Base-by-base conservation (phyloP, 2,113 vertebrate genomes). In the Charina bottae region DNA sequence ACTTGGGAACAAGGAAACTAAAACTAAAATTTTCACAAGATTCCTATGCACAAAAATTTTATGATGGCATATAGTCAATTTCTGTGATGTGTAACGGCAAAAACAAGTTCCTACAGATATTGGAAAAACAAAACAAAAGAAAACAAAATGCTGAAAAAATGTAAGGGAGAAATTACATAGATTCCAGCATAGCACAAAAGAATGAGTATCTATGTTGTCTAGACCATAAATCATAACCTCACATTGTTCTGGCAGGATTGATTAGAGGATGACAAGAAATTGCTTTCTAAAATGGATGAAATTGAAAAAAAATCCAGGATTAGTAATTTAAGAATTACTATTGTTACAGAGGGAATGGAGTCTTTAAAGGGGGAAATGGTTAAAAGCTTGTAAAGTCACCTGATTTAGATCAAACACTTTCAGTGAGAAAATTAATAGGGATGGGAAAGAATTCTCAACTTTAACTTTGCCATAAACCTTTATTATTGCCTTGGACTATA, bases 241-340 rank as follows among this genome's bases (percentile, higher is more conserved):
- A 49, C 33, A 33, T 53, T 59, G 68, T 86, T 33, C 8, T 2
- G 90, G 59, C 10, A 90, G 23, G 89, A 93, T 89, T 87, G 91
- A 64, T 78, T 92, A 93, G 93, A 59, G 91, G 93, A 91, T 5
- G 46, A 54, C 49, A 88, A 0, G 5, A 88, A 72, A 84, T 85
- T 90, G 56, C 89, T 28, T 78, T 86, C 92, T 94, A 94, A 93
- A 94, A 95, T 54, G 84, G 64, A 37, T 83, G 64, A 85, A 96
- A 89, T 83, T 93, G 93, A 89, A 93, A 95, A 93, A n/a, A 96
- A 94, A 95, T 88, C 53, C 58, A 94, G 59, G 88, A 93, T 90
- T 93, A 95, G 55, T 90, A 87, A 95, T 37, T 24, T 89, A 85
- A 91, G 86, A 95, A 92, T 92, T 83, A 89, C 0, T 83, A 85